Conservation (phyloP, 2,113 vertebrate species). For the Gallinago paraguaiae region DNA sequence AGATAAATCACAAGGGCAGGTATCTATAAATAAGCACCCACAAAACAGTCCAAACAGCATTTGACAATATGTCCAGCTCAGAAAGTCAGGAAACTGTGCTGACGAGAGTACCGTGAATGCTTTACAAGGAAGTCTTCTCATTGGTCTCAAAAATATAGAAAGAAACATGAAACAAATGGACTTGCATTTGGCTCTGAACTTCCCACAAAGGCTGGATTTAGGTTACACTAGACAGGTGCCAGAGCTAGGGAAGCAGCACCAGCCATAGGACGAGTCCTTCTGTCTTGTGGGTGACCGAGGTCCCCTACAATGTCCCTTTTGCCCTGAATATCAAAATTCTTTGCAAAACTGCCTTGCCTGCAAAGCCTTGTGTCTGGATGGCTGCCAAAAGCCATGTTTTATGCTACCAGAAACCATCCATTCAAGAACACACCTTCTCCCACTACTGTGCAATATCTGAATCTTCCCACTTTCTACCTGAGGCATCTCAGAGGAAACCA, state of each 20-base stretch:
- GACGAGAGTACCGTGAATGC: not conserved
- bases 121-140: slow-evolving; percentile 2
- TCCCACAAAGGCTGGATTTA: not conserved
- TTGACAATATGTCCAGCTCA: slow-evolving; percentile 41
- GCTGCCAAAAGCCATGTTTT: not conserved
- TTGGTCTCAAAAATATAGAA: not conserved
- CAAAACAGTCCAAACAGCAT: not conserved
- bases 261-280: not conserved
- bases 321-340: not conserved
- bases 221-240: fast-evolving
- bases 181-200: not conserved
- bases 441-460: not conserved
- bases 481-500: not conserved
- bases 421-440: not conserved
- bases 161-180: not conserved
- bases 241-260: not conserved
- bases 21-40: slow-evolving; percentile 64
- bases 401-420: not conserved
- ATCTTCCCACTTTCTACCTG: not conserved
- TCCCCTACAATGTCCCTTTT: not conserved
- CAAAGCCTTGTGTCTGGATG: not conserved
- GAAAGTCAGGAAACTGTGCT: slow-evolving; percentile 36
- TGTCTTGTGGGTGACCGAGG: not conserved
- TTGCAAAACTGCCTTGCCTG: not conserved
- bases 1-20: slow-evolving; percentile 52